phyloP scores from a whole-genome alignment of 2,888 invertebrate species.

The Sesamia inferens region DNA sequence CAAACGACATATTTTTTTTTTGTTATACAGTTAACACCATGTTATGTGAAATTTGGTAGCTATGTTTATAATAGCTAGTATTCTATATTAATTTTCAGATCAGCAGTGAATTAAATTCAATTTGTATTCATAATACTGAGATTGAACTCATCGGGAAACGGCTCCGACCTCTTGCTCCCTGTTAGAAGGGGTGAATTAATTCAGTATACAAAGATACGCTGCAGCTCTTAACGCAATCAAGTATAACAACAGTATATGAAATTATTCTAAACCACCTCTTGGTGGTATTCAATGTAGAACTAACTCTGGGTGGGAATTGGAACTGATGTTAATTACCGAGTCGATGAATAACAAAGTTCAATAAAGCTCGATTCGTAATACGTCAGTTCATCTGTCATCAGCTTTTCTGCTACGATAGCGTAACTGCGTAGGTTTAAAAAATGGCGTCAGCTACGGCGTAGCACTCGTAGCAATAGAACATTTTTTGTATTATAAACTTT shows the following conservation, averaged over 20 bases:
- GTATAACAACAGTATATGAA: background rate
- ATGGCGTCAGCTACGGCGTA: slow-evolving; percentile 16
- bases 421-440: slow-evolving; percentile 15
- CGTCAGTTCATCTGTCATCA: slow-evolving; percentile 4
- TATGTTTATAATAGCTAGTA: slow-evolving; percentile 1
- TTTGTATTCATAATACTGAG: slow-evolving; percentile 38
- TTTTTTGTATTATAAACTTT: background rate
- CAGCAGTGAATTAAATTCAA: slow-evolving; percentile 35
- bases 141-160: slow-evolving; percentile 25
- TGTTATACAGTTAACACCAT: background rate
- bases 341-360: slow-evolving; percentile 16
- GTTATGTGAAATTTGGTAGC: background rate
- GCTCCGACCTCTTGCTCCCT: slow-evolving; percentile 29
- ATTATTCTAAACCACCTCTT: background rate
- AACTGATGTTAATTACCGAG: background rate
- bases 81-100: slow-evolving; percentile 26
- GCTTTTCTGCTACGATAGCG: slow-evolving; percentile 21
- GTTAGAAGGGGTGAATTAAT: slow-evolving; percentile 36
- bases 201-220: slow-evolving; percentile 13
- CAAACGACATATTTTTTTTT: slow-evolving; percentile 28
- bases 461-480: background rate
- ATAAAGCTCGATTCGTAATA: slow-evolving; percentile 8
- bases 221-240: slow-evolving; percentile 10
- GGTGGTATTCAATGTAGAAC: slow-evolving; percentile 3
- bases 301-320: background rate